Evolutionary conservation across 2,888 invertebrate species (phyloP).

Genomic region (Cantharis flavilabris): DNA sequence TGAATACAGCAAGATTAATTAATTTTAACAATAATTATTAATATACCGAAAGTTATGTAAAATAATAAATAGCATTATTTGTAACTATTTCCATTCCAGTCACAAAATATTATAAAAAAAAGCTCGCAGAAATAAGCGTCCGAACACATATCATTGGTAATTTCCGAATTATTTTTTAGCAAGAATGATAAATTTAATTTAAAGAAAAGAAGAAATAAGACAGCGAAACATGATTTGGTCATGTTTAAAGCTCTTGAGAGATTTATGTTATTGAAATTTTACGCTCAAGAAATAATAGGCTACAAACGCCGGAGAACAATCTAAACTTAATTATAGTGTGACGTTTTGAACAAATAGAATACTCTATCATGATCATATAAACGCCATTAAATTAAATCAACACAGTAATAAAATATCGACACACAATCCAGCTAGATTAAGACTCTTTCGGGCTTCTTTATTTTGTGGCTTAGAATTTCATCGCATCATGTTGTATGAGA

Average conservation of each 20-base stretch:
- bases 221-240: neutral
- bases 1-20: neutral
- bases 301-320: neutral
- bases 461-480: slow-evolving; percentile 19
- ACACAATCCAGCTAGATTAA: slow-evolving; percentile 17
- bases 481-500: slow-evolving; percentile 13
- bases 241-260: neutral
- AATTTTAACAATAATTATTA: neutral
- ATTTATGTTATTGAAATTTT: neutral
- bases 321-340: neutral
- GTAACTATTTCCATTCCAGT: neutral
- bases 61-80: neutral
- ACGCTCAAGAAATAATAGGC: neutral
- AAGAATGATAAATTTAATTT: neutral
- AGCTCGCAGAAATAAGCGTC: neutral
- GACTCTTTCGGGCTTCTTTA: slow-evolving; percentile 13
- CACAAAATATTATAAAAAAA: neutral
- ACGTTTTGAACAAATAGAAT: neutral
- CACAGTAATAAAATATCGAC: slow-evolving; percentile 16
- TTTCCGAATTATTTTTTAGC: neutral
- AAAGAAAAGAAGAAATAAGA: neutral
- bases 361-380: slow-evolving; percentile 1
- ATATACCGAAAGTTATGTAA: neutral
- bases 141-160: neutral
- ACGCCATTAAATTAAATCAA: slow-evolving; percentile 10